Evolutionary conservation across 1,140 invertebrate genomes (phyloP).

Genomic region (Drosophila simulans): DNA sequence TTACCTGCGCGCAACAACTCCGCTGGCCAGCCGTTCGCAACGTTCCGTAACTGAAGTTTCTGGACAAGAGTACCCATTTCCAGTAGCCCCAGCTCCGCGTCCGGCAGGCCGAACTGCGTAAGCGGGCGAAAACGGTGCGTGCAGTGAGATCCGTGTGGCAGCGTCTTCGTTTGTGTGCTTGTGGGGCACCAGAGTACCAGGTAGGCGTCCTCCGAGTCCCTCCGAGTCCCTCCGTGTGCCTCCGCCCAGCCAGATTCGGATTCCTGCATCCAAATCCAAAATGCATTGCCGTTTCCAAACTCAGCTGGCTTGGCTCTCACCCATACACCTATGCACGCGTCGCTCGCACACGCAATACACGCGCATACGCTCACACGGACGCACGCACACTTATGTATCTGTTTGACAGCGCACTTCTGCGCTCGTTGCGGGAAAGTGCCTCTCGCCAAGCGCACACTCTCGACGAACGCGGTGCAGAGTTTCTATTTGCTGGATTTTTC

Average conservation of each 20-base stretch:
- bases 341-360: constrained; percentile 24
- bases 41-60: neutral
- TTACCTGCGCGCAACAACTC: constrained; percentile 80
- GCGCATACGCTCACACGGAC: constrained; percentile 22
- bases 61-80: neutral
- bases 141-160: constrained; percentile 14
- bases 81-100: neutral
- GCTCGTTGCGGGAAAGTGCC: constrained; percentile 59
- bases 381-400: constrained; percentile 32
- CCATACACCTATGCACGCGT: constrained; percentile 11
- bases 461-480: constrained; percentile 51
- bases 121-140: constrained; percentile 37
- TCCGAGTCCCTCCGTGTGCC: neutral
- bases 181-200: constrained; percentile 24
- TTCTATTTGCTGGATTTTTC: constrained; percentile 60
- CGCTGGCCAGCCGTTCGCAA: constrained; percentile 26
- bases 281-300: constrained; percentile 37
- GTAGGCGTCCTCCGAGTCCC: constrained; percentile 3
- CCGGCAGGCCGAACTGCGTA: constrained; percentile 21
- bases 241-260: neutral
- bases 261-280: neutral
- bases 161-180: constrained; percentile 16
- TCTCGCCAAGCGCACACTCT: constrained; percentile 55
- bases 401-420: constrained; percentile 58
- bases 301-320: constrained; percentile 70